These are phyloP conservation scores for Agrochola macilenta DNA, from an alignment of 2,888 invertebrate species.

Conservation along the genomic window DNA sequence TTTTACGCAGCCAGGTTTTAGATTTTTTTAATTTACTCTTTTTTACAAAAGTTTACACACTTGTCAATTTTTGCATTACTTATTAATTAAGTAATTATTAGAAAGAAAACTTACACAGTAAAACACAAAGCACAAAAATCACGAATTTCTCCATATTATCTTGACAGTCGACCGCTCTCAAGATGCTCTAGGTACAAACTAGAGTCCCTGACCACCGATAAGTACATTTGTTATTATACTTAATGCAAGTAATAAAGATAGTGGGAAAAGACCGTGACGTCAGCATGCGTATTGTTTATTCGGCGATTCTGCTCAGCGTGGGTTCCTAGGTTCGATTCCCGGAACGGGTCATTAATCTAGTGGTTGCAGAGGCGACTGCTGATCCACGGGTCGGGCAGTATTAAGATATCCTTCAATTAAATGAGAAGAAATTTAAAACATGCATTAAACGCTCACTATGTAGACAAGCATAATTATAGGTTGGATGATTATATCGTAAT, in stretches of 20 bases:
- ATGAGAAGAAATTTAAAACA: no score
- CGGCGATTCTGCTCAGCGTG: background rate
- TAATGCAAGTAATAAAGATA: constrained; percentile 44
- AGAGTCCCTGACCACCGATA: constrained; percentile 61
- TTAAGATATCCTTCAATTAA: no score
- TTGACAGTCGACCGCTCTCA: constrained; percentile 30
- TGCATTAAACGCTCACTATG: no score
- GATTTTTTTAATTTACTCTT: no score
- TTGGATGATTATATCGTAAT: no score
- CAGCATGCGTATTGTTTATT: background rate
- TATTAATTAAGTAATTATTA: background rate
- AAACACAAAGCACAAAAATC: constrained; percentile 53
- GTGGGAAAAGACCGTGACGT: constrained; percentile 1
- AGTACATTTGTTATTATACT: constrained; percentile 30
- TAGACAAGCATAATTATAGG: no score
- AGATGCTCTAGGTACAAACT: constrained; percentile 31
- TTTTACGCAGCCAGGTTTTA: no score
- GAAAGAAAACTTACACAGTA: constrained; percentile 66
- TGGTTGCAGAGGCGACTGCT: background rate
- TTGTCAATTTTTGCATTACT: background rate
- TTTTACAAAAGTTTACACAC: background rate
- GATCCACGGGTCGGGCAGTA: background rate
- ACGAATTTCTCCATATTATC: constrained; percentile 62
- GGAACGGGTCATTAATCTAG: background rate
- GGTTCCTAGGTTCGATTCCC: background rate